Evolutionary conservation across 2,888 invertebrate species (phyloP), one percentile per base, ranked within the genome.

Genomic region (Drosophila glabriapex): DNA sequence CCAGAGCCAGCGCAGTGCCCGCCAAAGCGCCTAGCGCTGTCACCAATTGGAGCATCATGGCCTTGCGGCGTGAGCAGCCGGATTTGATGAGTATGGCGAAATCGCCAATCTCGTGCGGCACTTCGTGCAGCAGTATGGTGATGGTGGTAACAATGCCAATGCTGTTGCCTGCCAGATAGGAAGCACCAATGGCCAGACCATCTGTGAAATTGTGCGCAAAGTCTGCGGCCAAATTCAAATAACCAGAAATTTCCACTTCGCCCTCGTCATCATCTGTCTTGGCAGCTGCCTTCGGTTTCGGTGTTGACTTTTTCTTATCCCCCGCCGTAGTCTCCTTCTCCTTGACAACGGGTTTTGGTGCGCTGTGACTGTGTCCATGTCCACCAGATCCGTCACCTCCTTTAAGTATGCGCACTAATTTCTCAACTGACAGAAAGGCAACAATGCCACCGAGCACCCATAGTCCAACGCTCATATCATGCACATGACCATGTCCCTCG

Each of bases 141-240:
- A 99, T 94, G 33, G 99, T 99, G 22, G 99, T 99, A 19, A 99
- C 95, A 64, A 97, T 95, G 35, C 98, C 98, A 89, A 98, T 95
- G 83, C 95, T 97, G 86, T 96, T 96, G 16, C 99, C 99, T 70
- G 98, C 98, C 89, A 99, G 95, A 93, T 97, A 99, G 1, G 99
- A 99, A 1, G 99, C 99, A 59, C 99, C 99, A 92, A 99, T 99
- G 29, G 99, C 99, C 73, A 99, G 94, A 29, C 99, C 99, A 95
- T 99, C 99, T 16, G 99, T 99, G 92, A 99, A 99, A 94, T 99
- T 99, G 93, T 99, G 99, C 19, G 98, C 96, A 93, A 99, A 99
- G 93, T 99, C 99, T 41, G 99, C 99, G 61, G 98, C 99, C 80
- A 99, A 94, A 94, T 99, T 99, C 76, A 99, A 94, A 93, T 99